Evolutionary conservation across 2,888 invertebrate genomes (phyloP), one percentile per base, ranked within the genome.

Genomic region (Patella pellucida): DNA sequence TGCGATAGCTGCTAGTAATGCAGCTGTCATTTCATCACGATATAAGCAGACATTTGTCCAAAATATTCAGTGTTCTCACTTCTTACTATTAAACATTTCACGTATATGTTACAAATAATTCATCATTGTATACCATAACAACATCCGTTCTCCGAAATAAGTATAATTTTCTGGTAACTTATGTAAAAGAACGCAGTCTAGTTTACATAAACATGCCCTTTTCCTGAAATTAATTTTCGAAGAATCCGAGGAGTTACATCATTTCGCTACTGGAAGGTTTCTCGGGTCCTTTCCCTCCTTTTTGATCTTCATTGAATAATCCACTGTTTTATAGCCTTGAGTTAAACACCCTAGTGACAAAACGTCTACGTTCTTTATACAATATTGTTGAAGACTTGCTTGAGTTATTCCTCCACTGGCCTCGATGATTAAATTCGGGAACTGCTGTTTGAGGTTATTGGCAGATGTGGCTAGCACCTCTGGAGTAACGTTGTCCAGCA

Each of bases 401-500:
- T 87, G 86, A 1, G 85, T 90, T 50, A 92, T 87, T 15, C 91
- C 91, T 9, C 92, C 92, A 79, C 92, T 92, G 3, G 89, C 90
- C 79, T 92, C 92, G 12, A 92, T 86, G 1, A 89, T 79, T 12
- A 91, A 72, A 14, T 85, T 75, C 0, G 91, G 90, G 75, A 84
- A 89, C 23, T 82, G 78, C 0, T 80, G 75, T 77, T 91, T 91
- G 16, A 92, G 56, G 15, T 76, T 75, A 41, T 81, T 72, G 1
- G 92, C 89, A 56, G 87, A 83, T 41, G 77, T 71, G 5, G 84
- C 78, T 7, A 89, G 69, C 79, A 90, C 90, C 85, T 89, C 79
- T 11, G 91, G 87, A 16, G 86, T 82, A 80, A 91, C 91, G 83
- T 92, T 92, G 80, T 92, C 92, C 23, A 92, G 82, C 91, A 92